Evolutionary conservation across 2,113 vertebrate genomes (phyloP).

Genomic region (Calyptomena viridis): DNA sequence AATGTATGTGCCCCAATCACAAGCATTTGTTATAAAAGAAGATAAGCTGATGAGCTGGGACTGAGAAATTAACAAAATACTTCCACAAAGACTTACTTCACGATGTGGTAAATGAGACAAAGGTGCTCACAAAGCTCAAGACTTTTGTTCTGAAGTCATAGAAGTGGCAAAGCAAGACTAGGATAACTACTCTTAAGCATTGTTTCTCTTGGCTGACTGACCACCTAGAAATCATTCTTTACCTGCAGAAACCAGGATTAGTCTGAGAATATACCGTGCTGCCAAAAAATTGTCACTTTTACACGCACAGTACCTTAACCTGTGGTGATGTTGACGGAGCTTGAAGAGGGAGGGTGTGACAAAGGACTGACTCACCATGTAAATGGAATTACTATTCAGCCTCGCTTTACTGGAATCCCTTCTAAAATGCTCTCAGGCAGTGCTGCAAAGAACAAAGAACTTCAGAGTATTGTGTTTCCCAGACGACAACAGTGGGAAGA

Average conservation of each 20-base stretch:
- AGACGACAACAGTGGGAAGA: neutral
- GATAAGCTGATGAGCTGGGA: neutral
- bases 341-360: neutral
- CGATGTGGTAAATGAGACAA: neutral
- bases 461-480: neutral
- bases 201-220: neutral
- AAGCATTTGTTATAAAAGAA: neutral
- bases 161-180: neutral
- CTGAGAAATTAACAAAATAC: neutral
- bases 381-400: neutral
- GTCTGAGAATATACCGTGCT: neutral
- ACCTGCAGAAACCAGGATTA: neutral
- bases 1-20: neutral
- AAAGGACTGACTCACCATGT: neutral
- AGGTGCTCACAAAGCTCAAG: neutral
- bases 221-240: neutral
- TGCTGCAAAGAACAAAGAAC: neutral
- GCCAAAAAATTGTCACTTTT: neutral
- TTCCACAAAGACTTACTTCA: neutral
- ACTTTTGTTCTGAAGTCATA: neutral
- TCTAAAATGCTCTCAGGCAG: neutral
- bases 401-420: neutral
- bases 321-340: neutral
- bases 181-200: neutral
- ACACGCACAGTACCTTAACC: neutral